phyloP scores from a whole-genome alignment of 2,888 invertebrate genomes.

The Brachylomia viminalis region DNA sequence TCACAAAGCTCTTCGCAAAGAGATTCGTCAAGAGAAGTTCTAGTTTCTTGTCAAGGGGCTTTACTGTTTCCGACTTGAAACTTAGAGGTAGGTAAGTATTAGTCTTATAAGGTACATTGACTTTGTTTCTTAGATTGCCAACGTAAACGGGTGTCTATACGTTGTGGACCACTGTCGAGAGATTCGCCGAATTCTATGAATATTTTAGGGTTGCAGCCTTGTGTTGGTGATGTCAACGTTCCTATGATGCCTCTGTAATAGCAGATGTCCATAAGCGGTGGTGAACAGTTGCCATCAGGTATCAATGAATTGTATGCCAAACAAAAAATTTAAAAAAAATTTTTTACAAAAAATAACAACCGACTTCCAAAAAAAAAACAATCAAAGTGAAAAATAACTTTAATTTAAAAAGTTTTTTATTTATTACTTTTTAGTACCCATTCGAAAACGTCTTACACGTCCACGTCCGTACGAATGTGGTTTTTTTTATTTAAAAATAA shows the following conservation, averaged over 20 bases:
- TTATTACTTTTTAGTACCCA: no score
- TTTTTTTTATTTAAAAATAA: no score
- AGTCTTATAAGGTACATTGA: not conserved
- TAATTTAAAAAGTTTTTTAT: no score
- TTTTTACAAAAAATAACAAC: no score
- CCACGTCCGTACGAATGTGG: no score
- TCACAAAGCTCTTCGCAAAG: not conserved
- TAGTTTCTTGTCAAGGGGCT: not conserved
- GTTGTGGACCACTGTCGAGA: not conserved
- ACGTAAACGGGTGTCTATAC: not conserved
- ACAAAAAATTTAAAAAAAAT: no score
- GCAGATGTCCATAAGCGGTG: not conserved
- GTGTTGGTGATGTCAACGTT: not conserved
- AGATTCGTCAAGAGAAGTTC: no score
- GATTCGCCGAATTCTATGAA: conserved; percentile 13
- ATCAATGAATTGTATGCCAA: not conserved
- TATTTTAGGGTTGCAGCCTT: conserved; percentile 4
- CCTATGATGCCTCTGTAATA: not conserved
- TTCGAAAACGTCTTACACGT: no score
- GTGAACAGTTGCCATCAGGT: not conserved
- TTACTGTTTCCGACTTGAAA: no score
- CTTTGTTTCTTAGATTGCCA: not conserved
- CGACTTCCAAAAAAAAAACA: no score
- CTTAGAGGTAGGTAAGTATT: not conserved
- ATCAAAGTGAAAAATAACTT: no score